These are phyloP conservation scores for Enteromius radiatus DNA, from an alignment of 2,797 vertebrate genomes.

Conservation along the genomic window DNA sequence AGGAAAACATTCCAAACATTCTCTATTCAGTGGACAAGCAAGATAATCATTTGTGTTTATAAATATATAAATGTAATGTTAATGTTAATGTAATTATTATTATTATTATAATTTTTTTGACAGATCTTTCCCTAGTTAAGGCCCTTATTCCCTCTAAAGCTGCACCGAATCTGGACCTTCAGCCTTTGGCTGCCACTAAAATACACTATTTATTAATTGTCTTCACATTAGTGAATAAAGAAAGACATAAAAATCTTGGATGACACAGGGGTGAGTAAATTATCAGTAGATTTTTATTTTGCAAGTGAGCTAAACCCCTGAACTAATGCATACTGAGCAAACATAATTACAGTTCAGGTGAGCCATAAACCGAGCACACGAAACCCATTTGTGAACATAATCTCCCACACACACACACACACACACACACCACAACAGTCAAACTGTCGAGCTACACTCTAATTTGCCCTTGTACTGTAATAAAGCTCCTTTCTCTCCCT, in stretches of 20 bases:
- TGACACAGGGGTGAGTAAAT: too few species aligned
- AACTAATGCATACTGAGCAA: not conserved
- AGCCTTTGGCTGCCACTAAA: too few species aligned
- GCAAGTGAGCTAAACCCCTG: not conserved
- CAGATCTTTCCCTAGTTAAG: too few species aligned
- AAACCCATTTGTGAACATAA: not conserved
- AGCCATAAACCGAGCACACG: slow-evolving; percentile 10
- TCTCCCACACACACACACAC: not conserved
- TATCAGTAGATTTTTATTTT: too few species aligned
- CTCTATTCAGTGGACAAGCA: not conserved
- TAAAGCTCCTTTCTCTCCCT: slow-evolving; percentile 6
- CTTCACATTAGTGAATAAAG: too few species aligned
- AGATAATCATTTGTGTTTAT: not conserved
- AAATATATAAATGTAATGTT: not conserved
- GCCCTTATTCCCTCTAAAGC: too few species aligned
- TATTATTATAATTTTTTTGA: too few species aligned
- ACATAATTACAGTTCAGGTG: not conserved
- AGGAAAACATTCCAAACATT: not conserved
- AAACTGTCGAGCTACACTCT: not conserved
- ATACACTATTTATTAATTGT: too few species aligned
- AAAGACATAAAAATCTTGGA: too few species aligned
- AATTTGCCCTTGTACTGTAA: slow-evolving; percentile 39
- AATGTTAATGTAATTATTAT: too few species aligned
- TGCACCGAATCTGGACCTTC: too few species aligned
- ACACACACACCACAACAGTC: slow-evolving; percentile 13